Evolutionary conservation across 2,113 vertebrate genomes (phyloP).

Genomic region (Hemibagrus wyckioides): DNA sequence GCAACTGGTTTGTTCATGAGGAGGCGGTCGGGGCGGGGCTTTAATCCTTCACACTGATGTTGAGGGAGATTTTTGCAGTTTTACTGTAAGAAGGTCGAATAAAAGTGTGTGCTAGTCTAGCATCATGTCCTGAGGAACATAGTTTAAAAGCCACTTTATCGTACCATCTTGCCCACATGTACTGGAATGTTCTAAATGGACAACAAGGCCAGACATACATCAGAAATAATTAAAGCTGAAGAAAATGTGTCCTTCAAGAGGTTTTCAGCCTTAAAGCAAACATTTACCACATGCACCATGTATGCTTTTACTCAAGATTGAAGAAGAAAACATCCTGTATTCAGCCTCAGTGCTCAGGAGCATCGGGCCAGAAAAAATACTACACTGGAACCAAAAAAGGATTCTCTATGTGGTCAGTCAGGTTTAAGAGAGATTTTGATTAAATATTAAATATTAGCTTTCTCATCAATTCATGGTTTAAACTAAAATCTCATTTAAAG

Average conservation of each 20-base stretch:
- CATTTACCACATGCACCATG: too few relatives aligned
- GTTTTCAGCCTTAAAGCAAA: too few relatives aligned
- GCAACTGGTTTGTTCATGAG: neutral
- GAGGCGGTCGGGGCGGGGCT: neutral
- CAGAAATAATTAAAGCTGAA: neutral
- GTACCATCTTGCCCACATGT: too few relatives aligned
- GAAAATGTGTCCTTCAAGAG: too few relatives aligned
- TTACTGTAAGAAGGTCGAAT: neutral
- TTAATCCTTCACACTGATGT: neutral
- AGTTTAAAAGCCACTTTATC: neutral
- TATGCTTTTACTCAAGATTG: neutral
- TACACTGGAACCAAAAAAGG: neutral
- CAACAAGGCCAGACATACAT: neutral
- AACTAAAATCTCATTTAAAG: neutral
- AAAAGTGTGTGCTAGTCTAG: neutral
- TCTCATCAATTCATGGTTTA: neutral
- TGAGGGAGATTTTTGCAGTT: neutral
- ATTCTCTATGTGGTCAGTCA: too few relatives aligned
- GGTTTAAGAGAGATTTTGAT: too few relatives aligned
- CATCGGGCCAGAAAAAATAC: neutral
- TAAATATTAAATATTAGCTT: too few relatives aligned
- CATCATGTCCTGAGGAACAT: neutral
- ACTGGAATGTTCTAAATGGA: neutral
- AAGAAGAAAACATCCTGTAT: neutral
- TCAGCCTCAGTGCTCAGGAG: neutral